Percentiles rank a stretch among this genome's conserved stretches.
Evolutionary conservation across 2,113 vertebrate species (phyloP).

Genomic region (Gracilinanus agilis): DNA sequence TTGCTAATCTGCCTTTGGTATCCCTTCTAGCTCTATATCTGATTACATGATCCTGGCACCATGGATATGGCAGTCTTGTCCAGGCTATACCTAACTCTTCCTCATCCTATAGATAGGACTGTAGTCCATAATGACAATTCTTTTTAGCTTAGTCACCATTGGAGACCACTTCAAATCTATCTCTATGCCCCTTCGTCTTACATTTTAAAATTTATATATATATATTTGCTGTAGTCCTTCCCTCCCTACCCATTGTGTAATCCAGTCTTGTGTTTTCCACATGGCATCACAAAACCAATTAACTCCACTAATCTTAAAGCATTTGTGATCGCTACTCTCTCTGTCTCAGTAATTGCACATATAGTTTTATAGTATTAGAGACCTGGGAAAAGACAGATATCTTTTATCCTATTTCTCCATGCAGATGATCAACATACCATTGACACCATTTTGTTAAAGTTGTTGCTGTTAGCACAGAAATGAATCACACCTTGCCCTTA

Average conservation of each 20-base stretch:
- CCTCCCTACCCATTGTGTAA: neutral
- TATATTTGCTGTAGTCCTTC: neutral
- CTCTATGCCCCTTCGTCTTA: neutral
- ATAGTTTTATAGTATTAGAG: neutral
- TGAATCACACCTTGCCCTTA: neutral
- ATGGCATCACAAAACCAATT: neutral
- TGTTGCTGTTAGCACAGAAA: neutral
- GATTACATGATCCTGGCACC: neutral
- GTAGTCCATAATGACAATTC: neutral
- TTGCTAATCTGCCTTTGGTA: neutral
- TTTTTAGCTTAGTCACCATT: neutral
- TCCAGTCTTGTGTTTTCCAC: neutral
- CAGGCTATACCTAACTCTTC: neutral
- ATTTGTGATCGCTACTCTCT: neutral
- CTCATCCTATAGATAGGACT: neutral
- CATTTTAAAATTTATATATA: neutral
- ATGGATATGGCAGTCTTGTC: neutral
- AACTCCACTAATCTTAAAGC: neutral
- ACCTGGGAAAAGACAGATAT: neutral
- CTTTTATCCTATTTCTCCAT: neutral
- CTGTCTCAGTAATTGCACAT: neutral
- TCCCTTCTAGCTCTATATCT: neutral
- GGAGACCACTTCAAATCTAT: neutral
- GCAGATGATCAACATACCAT: neutral
- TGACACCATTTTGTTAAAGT: neutral